Percentiles rank a stretch among this genome's conserved stretches.
Evolutionary conservation across 2,888 invertebrate genomes (phyloP).

Genomic region (Leucophenga maculata): DNA sequence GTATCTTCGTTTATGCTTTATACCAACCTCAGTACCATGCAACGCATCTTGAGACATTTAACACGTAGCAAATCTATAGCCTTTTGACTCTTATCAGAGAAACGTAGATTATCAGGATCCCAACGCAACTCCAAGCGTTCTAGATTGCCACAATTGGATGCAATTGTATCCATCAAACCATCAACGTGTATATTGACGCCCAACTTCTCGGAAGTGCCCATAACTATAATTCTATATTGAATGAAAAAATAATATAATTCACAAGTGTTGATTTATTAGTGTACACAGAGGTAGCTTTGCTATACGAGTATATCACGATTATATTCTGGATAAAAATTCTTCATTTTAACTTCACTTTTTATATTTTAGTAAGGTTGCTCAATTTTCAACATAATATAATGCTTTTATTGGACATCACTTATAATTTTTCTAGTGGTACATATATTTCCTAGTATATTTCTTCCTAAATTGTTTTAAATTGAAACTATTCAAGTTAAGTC

Average conservation of each 20-base stretch:
- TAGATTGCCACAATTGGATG: conserved; percentile 89
- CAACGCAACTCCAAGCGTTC: conserved; percentile 95
- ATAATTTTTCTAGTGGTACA: no score
- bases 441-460: no score
- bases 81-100: conserved; percentile 99
- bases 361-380: no score
- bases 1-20: not conserved
- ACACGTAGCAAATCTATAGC: conserved; percentile 98
- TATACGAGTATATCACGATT: no score
- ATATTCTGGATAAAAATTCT: no score
- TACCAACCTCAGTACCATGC: conserved; percentile 89
- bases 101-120: conserved; percentile 98
- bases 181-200: conserved; percentile 98
- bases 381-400: no score
- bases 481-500: no score
- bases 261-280: not conserved
- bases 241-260: conserved; percentile 18
- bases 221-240: conserved; percentile 87
- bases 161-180: conserved; percentile 97
- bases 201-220: conserved; percentile 97
- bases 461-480: no score
- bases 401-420: no score
- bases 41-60: conserved; percentile 92
- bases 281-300: no score
- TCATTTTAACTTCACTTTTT: no score